Percentiles rank a stretch among this genome's conserved stretches.
Conservation (phyloP, 2,113 vertebrate species). For the Sialia sialis region DNA sequence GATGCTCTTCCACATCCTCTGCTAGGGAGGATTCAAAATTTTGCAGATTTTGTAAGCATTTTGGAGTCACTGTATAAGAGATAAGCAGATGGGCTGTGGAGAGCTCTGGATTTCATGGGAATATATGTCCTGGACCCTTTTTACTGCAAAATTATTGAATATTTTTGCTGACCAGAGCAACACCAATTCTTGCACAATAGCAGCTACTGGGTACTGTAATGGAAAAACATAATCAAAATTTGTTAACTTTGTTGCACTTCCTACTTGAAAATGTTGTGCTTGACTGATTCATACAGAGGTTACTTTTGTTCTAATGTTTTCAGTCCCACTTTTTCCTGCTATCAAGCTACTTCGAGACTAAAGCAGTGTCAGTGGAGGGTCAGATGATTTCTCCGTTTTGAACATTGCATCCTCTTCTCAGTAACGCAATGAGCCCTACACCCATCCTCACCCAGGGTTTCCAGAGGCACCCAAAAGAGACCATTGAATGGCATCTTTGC, state of each 20-base stretch:
- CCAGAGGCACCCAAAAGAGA: neutral
- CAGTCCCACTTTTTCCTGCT: neutral
- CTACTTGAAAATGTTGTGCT: neutral
- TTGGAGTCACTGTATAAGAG: neutral
- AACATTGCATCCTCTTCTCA: neutral
- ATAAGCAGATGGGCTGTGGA: neutral
- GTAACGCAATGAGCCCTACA: neutral
- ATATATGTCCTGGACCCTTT: neutral
- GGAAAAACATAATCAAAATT: neutral
- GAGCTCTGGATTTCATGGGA: neutral
- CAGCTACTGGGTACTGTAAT: neutral
- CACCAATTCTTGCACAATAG: neutral
- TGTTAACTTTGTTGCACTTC: neutral
- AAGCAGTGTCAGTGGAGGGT: neutral
- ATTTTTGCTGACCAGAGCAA: neutral
- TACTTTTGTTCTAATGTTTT: neutral
- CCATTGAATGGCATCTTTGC: neutral
- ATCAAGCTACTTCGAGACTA: neutral
- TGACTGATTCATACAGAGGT: neutral
- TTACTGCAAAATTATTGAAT: neutral
- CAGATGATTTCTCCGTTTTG: neutral
- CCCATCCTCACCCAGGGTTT: neutral
- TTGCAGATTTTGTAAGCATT: neutral
- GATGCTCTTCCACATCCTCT: neutral
- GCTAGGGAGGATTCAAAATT: neutral